A percentile compares a stretch with the other conserved stretches of the same genome.
Evolutionary conservation across 2,888 invertebrate species (phyloP).

Genomic region (Trichogramma evanescens): DNA sequence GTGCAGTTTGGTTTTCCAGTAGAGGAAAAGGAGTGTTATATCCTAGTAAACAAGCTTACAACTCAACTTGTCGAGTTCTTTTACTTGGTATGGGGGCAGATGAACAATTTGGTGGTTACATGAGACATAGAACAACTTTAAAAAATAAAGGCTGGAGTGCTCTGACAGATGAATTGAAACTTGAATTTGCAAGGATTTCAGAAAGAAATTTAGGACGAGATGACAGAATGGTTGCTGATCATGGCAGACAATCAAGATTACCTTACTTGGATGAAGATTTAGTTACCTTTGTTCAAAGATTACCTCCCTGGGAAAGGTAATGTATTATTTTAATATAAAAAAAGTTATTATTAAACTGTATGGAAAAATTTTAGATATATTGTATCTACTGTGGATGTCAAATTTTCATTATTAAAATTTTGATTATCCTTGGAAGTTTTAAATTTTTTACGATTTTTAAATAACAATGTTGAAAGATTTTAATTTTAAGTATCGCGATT

Average conservation of each 20-base stretch:
- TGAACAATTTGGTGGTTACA: constrained; percentile 93
- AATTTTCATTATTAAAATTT: constrained; percentile 1
- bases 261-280: constrained; percentile 72
- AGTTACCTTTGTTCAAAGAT: constrained; percentile 56
- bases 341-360: constrained; percentile 1
- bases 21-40: constrained; percentile 56
- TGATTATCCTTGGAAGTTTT: not conserved
- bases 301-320: constrained; percentile 66
- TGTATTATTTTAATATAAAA: not conserved
- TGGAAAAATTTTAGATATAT: not conserved
- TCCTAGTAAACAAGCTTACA: constrained; percentile 39
- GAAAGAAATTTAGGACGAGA: constrained; percentile 89
- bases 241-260: constrained; percentile 76
- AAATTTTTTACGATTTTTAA: not conserved
- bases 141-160: constrained; percentile 53
- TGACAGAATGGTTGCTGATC: constrained; percentile 86
- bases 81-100: constrained; percentile 93
- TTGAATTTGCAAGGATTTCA: constrained; percentile 81
- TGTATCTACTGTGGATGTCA: not conserved
- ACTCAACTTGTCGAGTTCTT: constrained; percentile 64
- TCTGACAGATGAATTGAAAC: constrained; percentile 52
- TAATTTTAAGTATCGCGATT: too few species aligned
- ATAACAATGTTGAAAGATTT: not conserved
- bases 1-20: constrained; percentile 95
- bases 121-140: constrained; percentile 72